Evolutionary conservation across 1,140 invertebrate genomes (phyloP).

Genomic region (Littorina saxatilis): DNA sequence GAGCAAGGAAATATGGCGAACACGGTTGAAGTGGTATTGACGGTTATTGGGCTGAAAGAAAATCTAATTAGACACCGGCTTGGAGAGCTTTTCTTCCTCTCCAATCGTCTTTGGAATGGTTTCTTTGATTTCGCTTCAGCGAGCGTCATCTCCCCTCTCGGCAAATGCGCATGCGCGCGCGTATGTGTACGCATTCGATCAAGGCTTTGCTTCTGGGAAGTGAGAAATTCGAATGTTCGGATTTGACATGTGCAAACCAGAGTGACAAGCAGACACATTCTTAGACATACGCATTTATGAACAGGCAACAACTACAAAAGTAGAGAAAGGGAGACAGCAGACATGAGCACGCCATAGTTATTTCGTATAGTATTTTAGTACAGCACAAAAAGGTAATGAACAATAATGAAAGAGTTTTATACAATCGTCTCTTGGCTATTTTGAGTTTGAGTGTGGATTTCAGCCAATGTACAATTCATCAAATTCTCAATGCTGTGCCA

Average conservation of each 20-base stretch:
- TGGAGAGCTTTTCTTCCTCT: background rate
- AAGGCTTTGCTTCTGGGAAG: background rate
- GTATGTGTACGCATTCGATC: constrained; percentile 10
- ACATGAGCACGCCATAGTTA: no score
- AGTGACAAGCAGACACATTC: no score
- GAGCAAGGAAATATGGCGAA: background rate
- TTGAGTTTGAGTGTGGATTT: no score
- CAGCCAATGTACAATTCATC: no score
- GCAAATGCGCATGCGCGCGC: constrained; percentile 5
- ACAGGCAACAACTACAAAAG: no score
- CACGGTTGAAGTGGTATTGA: constrained; percentile 18
- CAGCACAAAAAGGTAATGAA: no score
- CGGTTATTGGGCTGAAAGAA: constrained; percentile 8
- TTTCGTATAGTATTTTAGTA: no score
- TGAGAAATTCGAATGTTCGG: constrained; percentile 4
- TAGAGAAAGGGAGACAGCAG: constrained; percentile 8
- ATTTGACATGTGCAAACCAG: background rate
- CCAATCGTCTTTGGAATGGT: constrained; percentile 3
- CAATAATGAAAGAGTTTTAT: no score
- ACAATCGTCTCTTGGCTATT: no score
- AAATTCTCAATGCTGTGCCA: no score
- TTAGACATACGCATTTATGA: no score
- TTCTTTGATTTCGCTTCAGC: background rate
- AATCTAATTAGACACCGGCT: constrained; percentile 23
- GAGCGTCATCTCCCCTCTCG: background rate